Evolutionary conservation across 2,797 vertebrate species (phyloP).

Genomic region (Esox lucius): DNA sequence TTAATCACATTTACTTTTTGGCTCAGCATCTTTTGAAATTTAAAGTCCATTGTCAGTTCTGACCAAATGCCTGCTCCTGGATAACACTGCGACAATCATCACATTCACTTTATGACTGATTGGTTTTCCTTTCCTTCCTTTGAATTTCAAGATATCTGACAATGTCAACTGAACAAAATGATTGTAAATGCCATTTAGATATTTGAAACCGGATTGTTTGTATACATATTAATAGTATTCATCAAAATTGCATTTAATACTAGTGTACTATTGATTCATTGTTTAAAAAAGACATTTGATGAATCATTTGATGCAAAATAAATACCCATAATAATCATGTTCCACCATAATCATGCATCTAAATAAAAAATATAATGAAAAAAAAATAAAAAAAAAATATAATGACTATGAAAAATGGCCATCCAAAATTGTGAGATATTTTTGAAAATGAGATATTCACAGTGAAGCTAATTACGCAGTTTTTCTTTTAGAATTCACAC

Average conservation of each 20-base stretch:
- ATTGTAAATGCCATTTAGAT: neutral
- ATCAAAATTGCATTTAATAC: neutral
- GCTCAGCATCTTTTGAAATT: neutral
- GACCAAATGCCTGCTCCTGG: neutral
- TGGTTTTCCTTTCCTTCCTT: neutral
- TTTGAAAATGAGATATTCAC: constrained; percentile 7
- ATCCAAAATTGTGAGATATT: neutral
- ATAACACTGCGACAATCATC: neutral
- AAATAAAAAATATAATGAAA: neutral
- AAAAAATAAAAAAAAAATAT: no score
- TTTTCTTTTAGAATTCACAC: constrained; percentile 52
- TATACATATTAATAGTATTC: neutral
- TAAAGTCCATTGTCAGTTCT: neutral
- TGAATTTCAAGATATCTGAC: neutral
- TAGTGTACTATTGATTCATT: neutral
- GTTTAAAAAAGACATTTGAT: neutral
- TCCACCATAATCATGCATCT: neutral
- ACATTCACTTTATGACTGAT: neutral
- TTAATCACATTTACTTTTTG: neutral
- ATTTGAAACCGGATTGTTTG: neutral
- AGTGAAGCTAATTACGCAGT: constrained; percentile 31
- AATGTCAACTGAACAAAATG: neutral
- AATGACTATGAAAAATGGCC: neutral
- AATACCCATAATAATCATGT: neutral
- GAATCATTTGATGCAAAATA: neutral